Conservation (phyloP, 1,140 invertebrate genomes). For the Pseudomyrmex sp. region DNA sequence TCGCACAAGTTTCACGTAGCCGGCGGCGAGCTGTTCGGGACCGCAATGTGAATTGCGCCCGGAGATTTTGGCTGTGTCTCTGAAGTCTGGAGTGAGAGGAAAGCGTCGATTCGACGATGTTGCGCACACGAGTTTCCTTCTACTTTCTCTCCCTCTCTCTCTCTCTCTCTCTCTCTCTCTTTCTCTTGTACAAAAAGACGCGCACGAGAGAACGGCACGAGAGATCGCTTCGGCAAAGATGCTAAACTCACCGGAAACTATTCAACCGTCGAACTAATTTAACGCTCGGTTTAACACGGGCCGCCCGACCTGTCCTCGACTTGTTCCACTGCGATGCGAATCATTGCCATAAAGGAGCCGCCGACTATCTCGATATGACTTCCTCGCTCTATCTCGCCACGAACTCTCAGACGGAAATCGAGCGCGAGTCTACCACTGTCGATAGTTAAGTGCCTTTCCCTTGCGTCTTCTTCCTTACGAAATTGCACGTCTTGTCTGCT, state of each 20-base stretch:
- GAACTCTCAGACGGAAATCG: conserved; percentile 45
- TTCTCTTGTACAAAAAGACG: conserved; percentile 42
- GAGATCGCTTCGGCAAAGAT: conserved; percentile 52
- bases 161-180: background rate
- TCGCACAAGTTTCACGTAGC: conserved; percentile 49
- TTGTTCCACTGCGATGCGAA: conserved; percentile 56
- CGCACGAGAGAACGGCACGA: conserved; percentile 37
- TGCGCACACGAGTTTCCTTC: conserved; percentile 17
- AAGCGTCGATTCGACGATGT: conserved; percentile 48
- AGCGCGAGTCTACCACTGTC: conserved; percentile 32
- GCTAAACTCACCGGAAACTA: conserved; percentile 63
- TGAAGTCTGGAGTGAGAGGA: conserved; percentile 18
- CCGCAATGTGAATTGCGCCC: conserved; percentile 54
- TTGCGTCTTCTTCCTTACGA: conserved; percentile 28
- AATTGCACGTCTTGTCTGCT: conserved; percentile 19
- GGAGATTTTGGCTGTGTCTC: conserved; percentile 34
- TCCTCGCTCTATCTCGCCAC: conserved; percentile 39
- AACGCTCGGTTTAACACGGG: conserved; percentile 63
- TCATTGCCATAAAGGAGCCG: conserved; percentile 53
- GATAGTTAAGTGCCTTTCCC: conserved; percentile 28
- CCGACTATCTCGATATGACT: conserved; percentile 38
- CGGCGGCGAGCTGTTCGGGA: conserved; percentile 24
- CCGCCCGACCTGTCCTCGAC: conserved; percentile 55
- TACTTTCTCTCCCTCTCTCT: background rate
- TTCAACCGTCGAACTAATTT: conserved; percentile 70